Evolutionary conservation across 2,888 invertebrate species (phyloP).

Genomic region (Clusia tigrina): DNA sequence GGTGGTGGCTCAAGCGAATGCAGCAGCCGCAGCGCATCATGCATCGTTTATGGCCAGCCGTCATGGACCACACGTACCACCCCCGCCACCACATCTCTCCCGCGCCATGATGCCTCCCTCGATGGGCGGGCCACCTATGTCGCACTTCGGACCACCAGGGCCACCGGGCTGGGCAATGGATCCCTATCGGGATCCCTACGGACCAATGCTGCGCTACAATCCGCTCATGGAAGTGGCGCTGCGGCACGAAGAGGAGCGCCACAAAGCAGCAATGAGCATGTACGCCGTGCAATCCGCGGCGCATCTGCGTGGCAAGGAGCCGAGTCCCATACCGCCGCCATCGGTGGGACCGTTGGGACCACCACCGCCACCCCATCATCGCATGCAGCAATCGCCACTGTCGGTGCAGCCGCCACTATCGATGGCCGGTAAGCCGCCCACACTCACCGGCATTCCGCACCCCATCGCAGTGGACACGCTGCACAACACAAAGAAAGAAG

Average conservation of each 20-base stretch:
- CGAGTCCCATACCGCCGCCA: conserved; percentile 63
- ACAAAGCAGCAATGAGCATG: conserved; percentile 77
- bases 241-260: conserved; percentile 80
- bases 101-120: conserved; percentile 67
- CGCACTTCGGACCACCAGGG: conserved; percentile 70
- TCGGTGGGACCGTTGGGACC: conserved; percentile 53
- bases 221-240: conserved; percentile 81
- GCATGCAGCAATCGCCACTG: conserved; percentile 50
- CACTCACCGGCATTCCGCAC: conserved; percentile 46
- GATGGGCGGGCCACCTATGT: conserved; percentile 65
- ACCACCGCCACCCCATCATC: conserved; percentile 54
- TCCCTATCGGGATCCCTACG: conserved; percentile 74
- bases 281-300: conserved; percentile 70
- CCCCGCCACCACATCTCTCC: conserved; percentile 66
- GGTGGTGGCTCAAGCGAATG: conserved; percentile 62
- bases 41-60: conserved; percentile 65
- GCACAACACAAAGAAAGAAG: conserved; percentile 41
- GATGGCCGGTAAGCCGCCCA: conserved; percentile 39
- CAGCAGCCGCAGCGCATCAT: conserved; percentile 63
- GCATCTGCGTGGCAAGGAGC: conserved; percentile 63
- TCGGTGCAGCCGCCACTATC: background rate
- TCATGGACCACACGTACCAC: conserved; percentile 67
- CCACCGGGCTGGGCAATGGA: conserved; percentile 69
- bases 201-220: conserved; percentile 76
- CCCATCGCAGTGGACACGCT: conserved; percentile 52